Evolutionary conservation across 1,140 invertebrate genomes (phyloP).

Genomic region (Sminthurinus signatus): DNA sequence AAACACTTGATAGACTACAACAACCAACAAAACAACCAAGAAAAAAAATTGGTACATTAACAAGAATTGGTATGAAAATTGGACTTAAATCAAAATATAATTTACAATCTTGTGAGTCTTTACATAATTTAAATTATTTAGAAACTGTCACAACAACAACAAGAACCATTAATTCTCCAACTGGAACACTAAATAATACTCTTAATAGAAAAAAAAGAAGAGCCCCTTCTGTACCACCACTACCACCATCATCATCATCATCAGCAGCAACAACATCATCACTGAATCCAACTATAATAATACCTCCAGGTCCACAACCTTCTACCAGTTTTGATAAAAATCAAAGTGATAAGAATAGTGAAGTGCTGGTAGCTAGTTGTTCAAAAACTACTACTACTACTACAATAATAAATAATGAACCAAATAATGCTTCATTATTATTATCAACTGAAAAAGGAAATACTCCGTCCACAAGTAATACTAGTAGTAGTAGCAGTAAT

Average conservation of each 20-base stretch:
- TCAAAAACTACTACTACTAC: too few relatives aligned
- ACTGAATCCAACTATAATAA: not conserved
- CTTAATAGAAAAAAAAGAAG: not conserved
- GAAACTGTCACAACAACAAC: too few relatives aligned
- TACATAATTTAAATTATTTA: constrained; percentile 17
- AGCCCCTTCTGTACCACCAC: constrained; percentile 18
- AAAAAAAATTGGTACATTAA: constrained; percentile 29
- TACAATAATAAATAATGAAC: too few relatives aligned
- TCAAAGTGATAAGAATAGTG: too few relatives aligned
- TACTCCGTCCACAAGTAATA: too few relatives aligned
- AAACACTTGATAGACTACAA: not conserved
- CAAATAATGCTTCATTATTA: too few relatives aligned
- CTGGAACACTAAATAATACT: not conserved
- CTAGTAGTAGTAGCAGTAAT: too few relatives aligned
- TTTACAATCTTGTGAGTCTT: constrained; percentile 38
- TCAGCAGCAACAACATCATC: not conserved
- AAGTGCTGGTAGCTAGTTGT: too few relatives aligned
- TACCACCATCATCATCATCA: too few relatives aligned
- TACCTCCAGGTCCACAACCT: too few relatives aligned
- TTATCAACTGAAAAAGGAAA: too few relatives aligned
- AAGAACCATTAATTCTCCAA: not conserved
- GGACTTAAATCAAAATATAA: constrained; percentile 40
- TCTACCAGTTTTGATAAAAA: too few relatives aligned
- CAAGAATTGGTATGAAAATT: constrained; percentile 31
- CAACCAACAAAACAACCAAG: not conserved